These are phyloP conservation scores for Tonatia bakeri DNA, from an alignment of 2,113 vertebrate genomes.

Conservation along the genomic window DNA sequence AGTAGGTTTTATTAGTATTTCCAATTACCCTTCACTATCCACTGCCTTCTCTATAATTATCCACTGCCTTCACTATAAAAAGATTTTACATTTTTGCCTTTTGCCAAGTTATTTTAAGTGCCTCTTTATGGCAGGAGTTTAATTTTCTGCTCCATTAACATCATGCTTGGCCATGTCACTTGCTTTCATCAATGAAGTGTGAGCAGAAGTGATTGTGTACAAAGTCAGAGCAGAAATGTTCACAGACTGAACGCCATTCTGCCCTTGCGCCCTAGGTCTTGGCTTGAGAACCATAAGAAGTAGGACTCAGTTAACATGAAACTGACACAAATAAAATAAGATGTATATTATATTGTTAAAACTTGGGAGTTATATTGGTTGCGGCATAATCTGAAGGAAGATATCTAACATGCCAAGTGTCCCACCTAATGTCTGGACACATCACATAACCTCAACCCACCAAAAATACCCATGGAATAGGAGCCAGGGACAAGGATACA, in stretches of 20 bases:
- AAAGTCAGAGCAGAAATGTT: neutral
- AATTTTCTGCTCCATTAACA: slow-evolving; percentile 35
- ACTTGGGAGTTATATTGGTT: neutral
- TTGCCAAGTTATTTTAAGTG: neutral
- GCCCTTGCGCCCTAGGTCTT: neutral
- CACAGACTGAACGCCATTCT: neutral
- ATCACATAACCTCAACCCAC: neutral
- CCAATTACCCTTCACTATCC: neutral
- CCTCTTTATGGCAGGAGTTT: neutral
- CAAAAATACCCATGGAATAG: neutral
- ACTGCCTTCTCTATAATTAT: neutral
- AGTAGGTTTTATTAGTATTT: slow-evolving; percentile 12
- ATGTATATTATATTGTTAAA: neutral
- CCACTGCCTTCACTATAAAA: neutral
- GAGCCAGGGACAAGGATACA: neutral
- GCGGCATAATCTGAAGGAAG: neutral
- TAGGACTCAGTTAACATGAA: neutral
- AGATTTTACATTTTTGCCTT: neutral
- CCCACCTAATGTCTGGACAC: fast-evolving
- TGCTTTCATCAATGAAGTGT: neutral
- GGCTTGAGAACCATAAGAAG: neutral
- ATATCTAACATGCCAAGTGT: neutral
- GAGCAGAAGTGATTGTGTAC: neutral
- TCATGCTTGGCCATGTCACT: neutral
- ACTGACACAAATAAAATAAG: neutral